Evolutionary conservation across 2,113 vertebrate species (phyloP), one percentile per base, ranked within the genome.

Genomic region (Uria lomvia): DNA sequence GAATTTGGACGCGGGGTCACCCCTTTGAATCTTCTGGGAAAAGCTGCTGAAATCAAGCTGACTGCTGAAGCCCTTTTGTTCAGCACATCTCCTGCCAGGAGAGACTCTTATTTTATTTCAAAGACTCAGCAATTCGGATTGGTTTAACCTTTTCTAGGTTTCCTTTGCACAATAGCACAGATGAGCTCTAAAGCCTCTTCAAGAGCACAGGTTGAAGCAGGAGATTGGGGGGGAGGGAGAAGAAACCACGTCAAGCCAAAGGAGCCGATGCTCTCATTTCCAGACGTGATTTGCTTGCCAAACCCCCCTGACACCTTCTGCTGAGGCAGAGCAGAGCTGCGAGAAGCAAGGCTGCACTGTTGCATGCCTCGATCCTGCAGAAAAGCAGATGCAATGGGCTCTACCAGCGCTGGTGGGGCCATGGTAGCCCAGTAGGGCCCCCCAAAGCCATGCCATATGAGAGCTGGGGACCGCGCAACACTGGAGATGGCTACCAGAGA

Each of bases 121-220:
- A 88, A 93, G 91, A 71, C 71, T 94, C 89, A 92, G 90, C 93
- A 92, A 50, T 94, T 94, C 90, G 96, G 87, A 91, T 93, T 30
- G 55, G 87, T 97, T 97, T 95, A 97, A 96, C 96, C 95, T 97
- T 92, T 92, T 76, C 89, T 62, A 80, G 75, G 78, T 82, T 91
- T 95, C 68, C 78, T 42, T 83, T 43, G 52, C 92, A 95, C 93
- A 96, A 95, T 89, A 94, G 94, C 75, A 13, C 68, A 96, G 93
- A 96, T 88, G 95, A 97, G 88, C 92, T 78, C 66, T 83, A 77
- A 93, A 92, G 75, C 42, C 68, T 90, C 75, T 73, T 77, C 72
- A 78, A 47, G 82, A 96, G 76, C 77, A 71, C 82, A 70, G 72
- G 92, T 50, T 88, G 96, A 38, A 81, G 81, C 52, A 6, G 22